Percentiles rank a stretch among this genome's conserved stretches.
Evolutionary conservation across 2,797 vertebrate genomes (phyloP).

Genomic region (Falco naumanni): DNA sequence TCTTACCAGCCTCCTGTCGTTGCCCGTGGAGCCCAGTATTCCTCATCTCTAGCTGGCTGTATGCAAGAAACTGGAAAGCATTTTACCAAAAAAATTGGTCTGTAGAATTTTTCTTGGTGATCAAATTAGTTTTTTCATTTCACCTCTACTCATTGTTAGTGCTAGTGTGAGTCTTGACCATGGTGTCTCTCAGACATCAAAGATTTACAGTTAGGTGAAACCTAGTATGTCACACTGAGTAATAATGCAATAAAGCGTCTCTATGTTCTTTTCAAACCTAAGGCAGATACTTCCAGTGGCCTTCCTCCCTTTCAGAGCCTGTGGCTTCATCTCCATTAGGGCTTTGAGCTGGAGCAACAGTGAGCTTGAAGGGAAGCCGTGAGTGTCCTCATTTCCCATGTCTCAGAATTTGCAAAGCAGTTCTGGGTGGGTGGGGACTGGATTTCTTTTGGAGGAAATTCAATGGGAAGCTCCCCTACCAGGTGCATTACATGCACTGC

Average conservation of each 20-base stretch:
- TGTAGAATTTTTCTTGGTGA: background rate
- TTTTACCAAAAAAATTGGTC: background rate
- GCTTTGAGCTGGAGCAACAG: background rate
- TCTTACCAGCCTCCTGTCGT: background rate
- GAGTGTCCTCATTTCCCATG: background rate
- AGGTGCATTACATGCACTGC: background rate
- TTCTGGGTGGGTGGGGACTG: rapidly evolving
- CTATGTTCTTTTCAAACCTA: background rate
- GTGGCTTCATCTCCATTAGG: background rate
- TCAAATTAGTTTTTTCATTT: background rate
- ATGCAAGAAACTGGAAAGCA: background rate
- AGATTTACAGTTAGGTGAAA: background rate
- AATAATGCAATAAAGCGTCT: background rate
- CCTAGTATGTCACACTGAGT: background rate
- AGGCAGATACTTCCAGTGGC: background rate
- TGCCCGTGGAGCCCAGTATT: rapidly evolving
- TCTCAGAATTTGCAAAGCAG: background rate
- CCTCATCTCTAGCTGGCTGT: background rate
- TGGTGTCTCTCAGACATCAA: background rate
- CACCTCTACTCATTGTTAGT: background rate
- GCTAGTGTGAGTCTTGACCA: background rate
- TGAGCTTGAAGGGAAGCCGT: background rate
- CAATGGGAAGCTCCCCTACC: rapidly evolving
- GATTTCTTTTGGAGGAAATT: background rate
- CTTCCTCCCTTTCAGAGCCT: background rate